Conservation (phyloP, 2,888 invertebrate genomes). For the Callinectes sapidus region DNA sequence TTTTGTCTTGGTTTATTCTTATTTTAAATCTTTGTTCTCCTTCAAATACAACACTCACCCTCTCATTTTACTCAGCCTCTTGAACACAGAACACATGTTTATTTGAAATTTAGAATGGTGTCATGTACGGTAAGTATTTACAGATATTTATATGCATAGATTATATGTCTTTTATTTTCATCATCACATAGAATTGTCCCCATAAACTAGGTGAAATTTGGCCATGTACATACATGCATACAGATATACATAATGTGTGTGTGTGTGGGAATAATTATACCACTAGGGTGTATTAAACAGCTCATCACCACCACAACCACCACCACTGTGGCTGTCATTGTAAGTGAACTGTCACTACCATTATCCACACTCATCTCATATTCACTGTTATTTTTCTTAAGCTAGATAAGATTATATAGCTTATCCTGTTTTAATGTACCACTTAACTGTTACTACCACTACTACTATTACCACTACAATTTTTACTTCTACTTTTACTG, state of each 20-base stretch:
- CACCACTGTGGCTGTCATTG: conserved; percentile 22
- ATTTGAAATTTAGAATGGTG: conserved; percentile 18
- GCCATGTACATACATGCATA: conserved; percentile 31
- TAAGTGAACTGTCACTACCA: neutral
- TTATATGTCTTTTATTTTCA: conserved; percentile 5
- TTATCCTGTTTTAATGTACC: conserved; percentile 36
- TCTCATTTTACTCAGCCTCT: neutral
- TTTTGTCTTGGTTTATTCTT: neutral
- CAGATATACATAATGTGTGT: conserved; percentile 14
- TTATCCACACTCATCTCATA: conserved; percentile 41
- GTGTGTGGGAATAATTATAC: neutral
- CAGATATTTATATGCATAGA: conserved; percentile 19
- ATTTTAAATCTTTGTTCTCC: neutral
- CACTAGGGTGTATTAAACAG: conserved; percentile 26
- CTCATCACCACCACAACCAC: conserved; percentile 28
- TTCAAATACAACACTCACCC: neutral
- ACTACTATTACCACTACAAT: neutral
- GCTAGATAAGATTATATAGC: conserved; percentile 55
- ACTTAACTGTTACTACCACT: conserved; percentile 8
- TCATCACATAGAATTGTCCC: conserved; percentile 19
- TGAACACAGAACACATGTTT: neutral
- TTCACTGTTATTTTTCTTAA: conserved; percentile 53
- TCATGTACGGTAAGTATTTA: conserved; percentile 4
- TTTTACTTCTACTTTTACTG: neutral
- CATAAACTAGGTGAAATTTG: neutral